These are phyloP conservation scores for Gonatopus flavifemur DNA, from an alignment of 1,140 invertebrate genomes.

Conservation along the genomic window DNA sequence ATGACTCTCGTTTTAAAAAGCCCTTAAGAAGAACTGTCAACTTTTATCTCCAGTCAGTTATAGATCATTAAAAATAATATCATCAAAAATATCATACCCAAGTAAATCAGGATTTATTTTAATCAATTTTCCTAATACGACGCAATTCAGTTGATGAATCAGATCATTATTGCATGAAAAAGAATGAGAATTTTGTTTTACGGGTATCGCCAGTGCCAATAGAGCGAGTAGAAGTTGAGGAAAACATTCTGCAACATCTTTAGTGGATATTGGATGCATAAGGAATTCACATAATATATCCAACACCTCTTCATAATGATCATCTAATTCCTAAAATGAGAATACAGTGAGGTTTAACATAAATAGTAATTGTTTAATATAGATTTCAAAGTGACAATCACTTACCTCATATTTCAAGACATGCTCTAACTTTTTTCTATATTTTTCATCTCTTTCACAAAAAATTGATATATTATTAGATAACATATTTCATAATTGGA, in stretches of 20 bases:
- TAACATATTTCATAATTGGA: too few relatives aligned
- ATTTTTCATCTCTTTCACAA: constrained; percentile 12
- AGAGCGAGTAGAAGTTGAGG: constrained; percentile 47
- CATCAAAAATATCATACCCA: constrained; percentile 50
- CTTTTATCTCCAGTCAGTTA: too few relatives aligned
- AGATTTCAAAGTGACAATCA: not conserved
- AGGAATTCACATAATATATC: constrained; percentile 41
- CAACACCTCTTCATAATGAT: constrained; percentile 29
- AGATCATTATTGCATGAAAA: constrained; percentile 16
- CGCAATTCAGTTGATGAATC: constrained; percentile 48
- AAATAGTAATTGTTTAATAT: not conserved
- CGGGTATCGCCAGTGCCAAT: constrained; percentile 37
- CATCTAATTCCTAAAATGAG: constrained; percentile 27
- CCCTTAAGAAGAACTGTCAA: too few relatives aligned
- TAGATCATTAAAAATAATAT: constrained; percentile 13
- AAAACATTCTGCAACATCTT: constrained; percentile 51
- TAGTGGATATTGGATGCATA: constrained; percentile 37
- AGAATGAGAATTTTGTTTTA: constrained; percentile 7
- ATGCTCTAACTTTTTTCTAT: constrained; percentile 12
- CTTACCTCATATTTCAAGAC: constrained; percentile 15
- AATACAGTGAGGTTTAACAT: constrained; percentile 6
- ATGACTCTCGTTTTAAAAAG: too few relatives aligned
- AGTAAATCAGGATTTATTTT: constrained; percentile 57
- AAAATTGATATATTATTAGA: constrained; percentile 21
- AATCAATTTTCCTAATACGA: constrained; percentile 54